A percentile compares a stretch with the other conserved stretches of the same genome.
Evolutionary conservation across 2,888 invertebrate species (phyloP).

Genomic region (Platycheirus rosarum): DNA sequence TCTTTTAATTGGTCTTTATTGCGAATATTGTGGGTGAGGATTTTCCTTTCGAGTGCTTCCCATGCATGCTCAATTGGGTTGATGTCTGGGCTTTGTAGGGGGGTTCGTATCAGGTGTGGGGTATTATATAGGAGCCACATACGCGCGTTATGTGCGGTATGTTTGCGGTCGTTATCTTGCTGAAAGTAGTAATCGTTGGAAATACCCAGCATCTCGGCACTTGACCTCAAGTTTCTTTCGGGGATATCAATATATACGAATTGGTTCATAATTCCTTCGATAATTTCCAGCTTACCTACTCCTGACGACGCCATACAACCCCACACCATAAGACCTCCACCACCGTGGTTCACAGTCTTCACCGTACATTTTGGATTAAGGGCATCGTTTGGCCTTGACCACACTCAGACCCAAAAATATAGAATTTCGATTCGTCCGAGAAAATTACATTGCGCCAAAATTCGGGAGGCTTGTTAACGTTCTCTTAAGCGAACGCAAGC

Average conservation of each 20-base stretch:
- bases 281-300: no score
- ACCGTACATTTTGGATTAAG: neutral
- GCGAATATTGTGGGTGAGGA: neutral
- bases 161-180: no score
- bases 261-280: no score
- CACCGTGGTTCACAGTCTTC: slow-evolving; percentile 10
- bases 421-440: neutral
- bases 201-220: no score
- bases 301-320: neutral
- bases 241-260: no score
- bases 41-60: neutral
- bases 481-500: no score
- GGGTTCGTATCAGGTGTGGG: neutral
- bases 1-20: neutral
- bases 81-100: neutral
- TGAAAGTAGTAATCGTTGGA: no score
- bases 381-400: neutral
- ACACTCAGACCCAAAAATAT: neutral
- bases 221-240: no score
- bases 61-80: neutral
- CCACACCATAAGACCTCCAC: slow-evolving; percentile 1
- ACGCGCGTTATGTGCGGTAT: neutral
- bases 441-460: no score
- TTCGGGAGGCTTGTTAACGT: no score
- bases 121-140: neutral